Conservation (phyloP, 1,140 invertebrate genomes). For the Drosophila tristis region DNA sequence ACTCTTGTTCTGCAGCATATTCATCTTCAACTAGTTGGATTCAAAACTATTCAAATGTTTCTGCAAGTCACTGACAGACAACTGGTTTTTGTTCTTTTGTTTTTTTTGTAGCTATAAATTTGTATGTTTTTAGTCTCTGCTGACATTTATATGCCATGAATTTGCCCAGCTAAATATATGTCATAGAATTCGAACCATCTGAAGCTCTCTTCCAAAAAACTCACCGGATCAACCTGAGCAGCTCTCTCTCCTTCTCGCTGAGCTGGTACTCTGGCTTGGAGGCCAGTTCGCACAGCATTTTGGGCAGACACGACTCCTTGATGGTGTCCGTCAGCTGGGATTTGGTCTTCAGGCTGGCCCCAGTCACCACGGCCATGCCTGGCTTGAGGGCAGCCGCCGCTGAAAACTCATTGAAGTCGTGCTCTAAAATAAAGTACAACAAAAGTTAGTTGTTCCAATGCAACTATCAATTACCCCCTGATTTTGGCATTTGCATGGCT, state of each 20-base stretch:
- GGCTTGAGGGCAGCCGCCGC: constrained; percentile 69
- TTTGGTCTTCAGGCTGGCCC: constrained; percentile 66
- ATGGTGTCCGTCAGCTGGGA: constrained; percentile 77
- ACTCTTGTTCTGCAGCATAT: too few relatives aligned
- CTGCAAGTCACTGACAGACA: constrained; percentile 20
- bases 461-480: constrained; percentile 11
- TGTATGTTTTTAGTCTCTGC: constrained; percentile 2
- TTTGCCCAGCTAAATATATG: background rate
- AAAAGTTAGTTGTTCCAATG: constrained; percentile 1
- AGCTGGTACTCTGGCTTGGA: constrained; percentile 87
- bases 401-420: constrained; percentile 75
- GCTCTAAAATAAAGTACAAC: constrained; percentile 45
- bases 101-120: constrained; percentile 24
- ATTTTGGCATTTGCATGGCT: constrained; percentile 25
- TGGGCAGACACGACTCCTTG: constrained; percentile 88
- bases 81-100: constrained; percentile 10
- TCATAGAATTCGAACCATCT: background rate
- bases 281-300: constrained; percentile 91
- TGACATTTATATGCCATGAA: constrained; percentile 29
- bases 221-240: constrained; percentile 90
- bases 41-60: background rate
- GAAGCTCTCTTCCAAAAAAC: background rate
- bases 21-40: too few relatives aligned
- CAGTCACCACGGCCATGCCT: constrained; percentile 40
- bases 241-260: constrained; percentile 89